Conservation (phyloP, 2,888 invertebrate genomes). For the Pheosia tremula region DNA sequence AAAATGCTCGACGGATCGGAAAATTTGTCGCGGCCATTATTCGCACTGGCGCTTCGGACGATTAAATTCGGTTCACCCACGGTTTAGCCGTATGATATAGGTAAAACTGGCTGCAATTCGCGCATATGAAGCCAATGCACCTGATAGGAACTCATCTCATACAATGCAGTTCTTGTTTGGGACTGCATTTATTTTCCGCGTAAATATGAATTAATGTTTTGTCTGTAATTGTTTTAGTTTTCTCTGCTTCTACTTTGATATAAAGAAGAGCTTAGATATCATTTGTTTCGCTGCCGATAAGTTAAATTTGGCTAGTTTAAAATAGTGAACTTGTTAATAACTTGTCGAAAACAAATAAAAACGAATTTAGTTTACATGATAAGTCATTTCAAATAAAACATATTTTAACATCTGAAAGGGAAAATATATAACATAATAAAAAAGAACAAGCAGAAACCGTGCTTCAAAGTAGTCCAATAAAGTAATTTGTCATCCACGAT, state of each 20-base stretch:
- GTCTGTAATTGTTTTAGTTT: background rate
- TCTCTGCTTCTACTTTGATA: background rate
- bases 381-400: background rate
- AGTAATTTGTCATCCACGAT: conserved; percentile 64
- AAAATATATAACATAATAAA: conserved; percentile 19
- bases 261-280: too few species aligned
- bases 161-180: background rate
- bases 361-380: background rate
- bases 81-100: conserved; percentile 50
- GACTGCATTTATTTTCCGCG: background rate
- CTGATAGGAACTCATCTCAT: conserved; percentile 5
- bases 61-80: conserved; percentile 74
- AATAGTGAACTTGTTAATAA: too few species aligned
- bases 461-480: conserved; percentile 42
- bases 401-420: conserved; percentile 2
- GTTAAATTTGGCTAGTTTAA: too few species aligned
- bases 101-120: conserved; percentile 42
- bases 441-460: conserved; percentile 4
- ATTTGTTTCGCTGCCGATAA: too few species aligned
- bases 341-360: background rate
- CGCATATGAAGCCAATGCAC: conserved; percentile 28
- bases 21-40: conserved; percentile 81
- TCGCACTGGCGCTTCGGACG: conserved; percentile 76
- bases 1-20: conserved; percentile 80
- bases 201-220: background rate